Conservation (phyloP, 2,888 invertebrate species). For the Stratiomys singularior region DNA sequence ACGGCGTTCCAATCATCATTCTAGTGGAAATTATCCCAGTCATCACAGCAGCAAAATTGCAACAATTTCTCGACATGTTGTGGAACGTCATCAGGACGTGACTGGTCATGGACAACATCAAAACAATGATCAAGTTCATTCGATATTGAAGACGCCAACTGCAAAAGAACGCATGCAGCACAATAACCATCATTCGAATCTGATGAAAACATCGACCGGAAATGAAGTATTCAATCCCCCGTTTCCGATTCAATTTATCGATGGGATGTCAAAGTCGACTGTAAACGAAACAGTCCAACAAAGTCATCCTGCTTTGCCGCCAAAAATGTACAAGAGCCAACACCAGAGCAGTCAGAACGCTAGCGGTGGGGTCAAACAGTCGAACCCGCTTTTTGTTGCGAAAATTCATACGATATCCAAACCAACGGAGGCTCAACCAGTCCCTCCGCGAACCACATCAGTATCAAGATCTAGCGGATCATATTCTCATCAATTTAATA, state of each 20-base stretch:
- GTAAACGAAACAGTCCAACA: slow-evolving; percentile 54
- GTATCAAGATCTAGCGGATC: slow-evolving; percentile 39
- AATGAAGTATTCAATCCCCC: slow-evolving; percentile 53
- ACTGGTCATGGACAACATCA: slow-evolving; percentile 41
- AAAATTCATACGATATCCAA: slow-evolving; percentile 55
- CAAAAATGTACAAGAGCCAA: slow-evolving; percentile 65
- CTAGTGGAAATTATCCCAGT: slow-evolving; percentile 52
- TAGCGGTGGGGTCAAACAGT: slow-evolving; percentile 49
- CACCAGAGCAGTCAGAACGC: slow-evolving; percentile 52
- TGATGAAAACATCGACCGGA: slow-evolving; percentile 37
- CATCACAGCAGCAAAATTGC: slow-evolving; percentile 63
- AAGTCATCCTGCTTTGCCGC: slow-evolving; percentile 64
- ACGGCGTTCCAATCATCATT: slow-evolving; percentile 49
- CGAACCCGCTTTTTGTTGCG: slow-evolving; percentile 51
- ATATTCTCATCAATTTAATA: slow-evolving; percentile 39
- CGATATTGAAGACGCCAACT: slow-evolving; percentile 52
- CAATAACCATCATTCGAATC: slow-evolving; percentile 49
- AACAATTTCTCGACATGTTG: slow-evolving; percentile 64
- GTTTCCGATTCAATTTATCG: slow-evolving; percentile 53
- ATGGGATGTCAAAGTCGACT: slow-evolving; percentile 54
- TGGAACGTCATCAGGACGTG: slow-evolving; percentile 55
- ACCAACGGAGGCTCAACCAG: slow-evolving; percentile 51
- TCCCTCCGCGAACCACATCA: slow-evolving; percentile 47
- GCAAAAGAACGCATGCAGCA: slow-evolving; percentile 41
- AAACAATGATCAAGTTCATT: slow-evolving; percentile 51